phyloP scores from a whole-genome alignment of 2,113 vertebrate genomes.

The Ramphastos sulfuratus region DNA sequence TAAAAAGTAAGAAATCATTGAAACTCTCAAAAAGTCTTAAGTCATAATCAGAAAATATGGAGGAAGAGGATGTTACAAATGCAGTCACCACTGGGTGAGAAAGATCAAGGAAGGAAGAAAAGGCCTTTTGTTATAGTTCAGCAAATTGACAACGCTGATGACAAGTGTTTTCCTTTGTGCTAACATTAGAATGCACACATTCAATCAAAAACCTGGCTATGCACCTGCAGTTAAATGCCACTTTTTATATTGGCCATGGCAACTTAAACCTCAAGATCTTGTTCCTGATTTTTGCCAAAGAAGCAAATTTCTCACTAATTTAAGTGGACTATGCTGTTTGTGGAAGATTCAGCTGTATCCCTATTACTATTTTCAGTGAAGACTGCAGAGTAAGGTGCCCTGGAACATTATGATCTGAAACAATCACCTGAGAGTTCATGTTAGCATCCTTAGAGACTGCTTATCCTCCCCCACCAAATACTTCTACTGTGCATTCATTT shows the following conservation, averaged over 20 bases:
- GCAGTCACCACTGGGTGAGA: background rate
- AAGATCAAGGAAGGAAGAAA: slow-evolving; percentile 26
- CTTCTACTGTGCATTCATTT: background rate
- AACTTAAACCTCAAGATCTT: background rate
- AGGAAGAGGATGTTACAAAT: background rate
- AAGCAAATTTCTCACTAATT: background rate
- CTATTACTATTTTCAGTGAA: background rate
- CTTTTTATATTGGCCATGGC: background rate
- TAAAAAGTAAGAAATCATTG: background rate
- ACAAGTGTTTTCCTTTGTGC: slow-evolving; percentile 11
- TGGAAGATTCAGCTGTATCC: background rate
- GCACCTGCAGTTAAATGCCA: background rate
- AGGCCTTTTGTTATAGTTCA: background rate
- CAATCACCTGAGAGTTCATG: background rate
- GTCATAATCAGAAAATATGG: background rate
- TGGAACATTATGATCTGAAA: background rate
- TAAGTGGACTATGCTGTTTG: background rate
- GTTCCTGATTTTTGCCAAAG: background rate
- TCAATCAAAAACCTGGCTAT: background rate
- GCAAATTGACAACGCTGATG: background rate
- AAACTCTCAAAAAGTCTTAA: background rate
- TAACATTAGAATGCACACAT: background rate
- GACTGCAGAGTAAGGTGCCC: background rate
- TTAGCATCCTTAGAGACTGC: background rate
- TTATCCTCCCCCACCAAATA: background rate